phyloP scores from a whole-genome alignment of 2,888 invertebrate species.

The Tachystola acroxantha region DNA sequence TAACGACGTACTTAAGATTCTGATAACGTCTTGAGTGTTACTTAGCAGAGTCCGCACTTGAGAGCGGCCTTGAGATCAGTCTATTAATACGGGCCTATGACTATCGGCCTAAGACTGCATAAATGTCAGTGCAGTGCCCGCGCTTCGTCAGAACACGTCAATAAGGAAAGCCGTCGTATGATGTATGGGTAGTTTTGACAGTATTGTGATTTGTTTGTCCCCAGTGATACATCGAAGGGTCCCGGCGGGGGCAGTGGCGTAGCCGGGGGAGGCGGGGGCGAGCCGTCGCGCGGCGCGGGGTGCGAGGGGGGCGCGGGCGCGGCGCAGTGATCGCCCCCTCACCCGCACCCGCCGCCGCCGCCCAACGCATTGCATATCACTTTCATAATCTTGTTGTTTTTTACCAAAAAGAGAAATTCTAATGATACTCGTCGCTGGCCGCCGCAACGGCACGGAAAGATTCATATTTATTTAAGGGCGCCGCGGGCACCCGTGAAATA shows the following conservation, averaged over 20 bases:
- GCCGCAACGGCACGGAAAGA: conserved; percentile 15
- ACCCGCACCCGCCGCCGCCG: conserved; percentile 20
- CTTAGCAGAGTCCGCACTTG: too few species aligned
- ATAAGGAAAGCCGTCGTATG: too few species aligned
- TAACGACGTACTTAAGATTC: too few species aligned
- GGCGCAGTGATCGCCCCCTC: conserved; percentile 43
- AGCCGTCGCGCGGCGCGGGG: conserved; percentile 21
- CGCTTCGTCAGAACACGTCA: too few species aligned
- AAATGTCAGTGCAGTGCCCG: too few species aligned
- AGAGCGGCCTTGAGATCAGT: too few species aligned
- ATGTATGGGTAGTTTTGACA: too few species aligned
- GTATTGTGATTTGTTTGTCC: conserved; percentile 10
- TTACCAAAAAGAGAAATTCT: conserved; percentile 63
- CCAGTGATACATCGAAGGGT: conserved; percentile 48
- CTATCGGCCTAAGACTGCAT: too few species aligned
- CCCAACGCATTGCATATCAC: conserved; percentile 54
- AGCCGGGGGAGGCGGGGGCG: conserved; percentile 8
- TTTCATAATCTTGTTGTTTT: conserved; percentile 66
- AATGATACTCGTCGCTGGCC: conserved; percentile 32
- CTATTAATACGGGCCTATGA: too few species aligned
- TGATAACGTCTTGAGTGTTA: too few species aligned
- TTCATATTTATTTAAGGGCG: conserved; percentile 6
- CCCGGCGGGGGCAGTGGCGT: conserved; percentile 21
- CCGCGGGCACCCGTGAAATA: conserved; percentile 48
- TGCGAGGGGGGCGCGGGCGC: conserved; percentile 13